Conservation (phyloP, 2,113 vertebrate species). For the Cettia cetti region DNA sequence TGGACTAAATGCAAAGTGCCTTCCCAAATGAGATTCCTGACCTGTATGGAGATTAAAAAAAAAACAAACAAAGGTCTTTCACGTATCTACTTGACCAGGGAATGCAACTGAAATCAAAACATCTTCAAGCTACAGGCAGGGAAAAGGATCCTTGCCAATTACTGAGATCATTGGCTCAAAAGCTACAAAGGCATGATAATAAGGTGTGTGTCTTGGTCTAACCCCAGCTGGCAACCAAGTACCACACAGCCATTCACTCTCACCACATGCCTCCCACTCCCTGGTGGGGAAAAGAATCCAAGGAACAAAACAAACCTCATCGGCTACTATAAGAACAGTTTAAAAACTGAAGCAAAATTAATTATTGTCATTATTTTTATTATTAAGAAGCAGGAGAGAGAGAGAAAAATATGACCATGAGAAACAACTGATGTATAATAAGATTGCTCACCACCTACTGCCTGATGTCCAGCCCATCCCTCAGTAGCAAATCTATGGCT, state of each 20-base stretch:
- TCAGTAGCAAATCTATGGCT: neutral
- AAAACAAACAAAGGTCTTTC: neutral
- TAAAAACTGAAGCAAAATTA: neutral
- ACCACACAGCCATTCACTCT: neutral
- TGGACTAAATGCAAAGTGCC: conserved; percentile 80
- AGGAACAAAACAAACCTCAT: neutral
- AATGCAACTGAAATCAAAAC: neutral
- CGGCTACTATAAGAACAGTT: neutral
- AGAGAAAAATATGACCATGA: accelerated
- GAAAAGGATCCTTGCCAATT: neutral
- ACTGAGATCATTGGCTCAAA: neutral
- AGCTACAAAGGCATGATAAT: neutral
- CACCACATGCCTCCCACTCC: neutral
- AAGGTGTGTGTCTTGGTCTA: neutral
- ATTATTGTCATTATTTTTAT: neutral
- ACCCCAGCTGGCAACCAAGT: neutral
- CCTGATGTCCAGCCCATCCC: neutral
- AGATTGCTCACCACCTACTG: accelerated
- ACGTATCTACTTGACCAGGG: neutral
- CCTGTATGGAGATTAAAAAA: conserved; percentile 63
- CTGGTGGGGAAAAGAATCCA: neutral
- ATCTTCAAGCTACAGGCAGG: neutral
- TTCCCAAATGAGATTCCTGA: conserved; percentile 80
- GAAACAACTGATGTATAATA: neutral
- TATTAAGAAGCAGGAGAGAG: neutral